Conservation (phyloP, 2,113 vertebrate genomes). For the Apus apus region DNA sequence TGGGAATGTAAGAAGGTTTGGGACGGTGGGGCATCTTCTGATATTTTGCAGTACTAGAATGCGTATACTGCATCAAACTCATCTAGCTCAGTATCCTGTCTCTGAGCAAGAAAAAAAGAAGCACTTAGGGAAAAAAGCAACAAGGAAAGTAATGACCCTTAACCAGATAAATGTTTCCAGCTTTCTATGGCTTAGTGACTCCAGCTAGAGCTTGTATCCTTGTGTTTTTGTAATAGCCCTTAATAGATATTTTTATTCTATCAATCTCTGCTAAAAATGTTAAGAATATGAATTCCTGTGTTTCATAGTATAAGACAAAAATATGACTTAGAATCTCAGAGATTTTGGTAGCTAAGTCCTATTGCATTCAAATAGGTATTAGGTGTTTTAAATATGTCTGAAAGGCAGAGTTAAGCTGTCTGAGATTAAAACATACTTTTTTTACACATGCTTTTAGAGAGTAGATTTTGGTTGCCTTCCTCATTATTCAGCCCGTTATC, state of each 20-base stretch:
- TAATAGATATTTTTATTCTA: background rate
- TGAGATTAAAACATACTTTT: background rate
- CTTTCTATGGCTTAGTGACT: background rate
- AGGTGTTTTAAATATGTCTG: background rate
- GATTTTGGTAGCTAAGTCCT: background rate
- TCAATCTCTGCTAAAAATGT: background rate
- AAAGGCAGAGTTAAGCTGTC: background rate
- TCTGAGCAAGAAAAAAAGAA: background rate
- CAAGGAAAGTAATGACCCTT: background rate
- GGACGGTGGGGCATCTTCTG: accelerated
- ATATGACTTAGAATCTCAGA: background rate
- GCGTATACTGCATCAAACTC: background rate
- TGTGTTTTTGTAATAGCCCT: background rate
- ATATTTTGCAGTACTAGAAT: background rate
- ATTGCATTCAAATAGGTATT: background rate
- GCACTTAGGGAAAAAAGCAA: background rate
- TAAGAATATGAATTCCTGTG: background rate
- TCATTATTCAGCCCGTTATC: background rate
- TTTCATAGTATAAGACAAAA: background rate
- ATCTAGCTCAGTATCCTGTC: background rate
- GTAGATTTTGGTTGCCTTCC: background rate
- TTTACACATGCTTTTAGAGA: background rate
- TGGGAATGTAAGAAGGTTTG: conserved; percentile 79
- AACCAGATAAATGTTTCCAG: background rate
- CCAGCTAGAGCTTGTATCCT: background rate